A percentile compares a stretch with the other conserved stretches of the same genome.
Conservation (phyloP, 2,888 invertebrate genomes). For the Apotomis turbidana region DNA sequence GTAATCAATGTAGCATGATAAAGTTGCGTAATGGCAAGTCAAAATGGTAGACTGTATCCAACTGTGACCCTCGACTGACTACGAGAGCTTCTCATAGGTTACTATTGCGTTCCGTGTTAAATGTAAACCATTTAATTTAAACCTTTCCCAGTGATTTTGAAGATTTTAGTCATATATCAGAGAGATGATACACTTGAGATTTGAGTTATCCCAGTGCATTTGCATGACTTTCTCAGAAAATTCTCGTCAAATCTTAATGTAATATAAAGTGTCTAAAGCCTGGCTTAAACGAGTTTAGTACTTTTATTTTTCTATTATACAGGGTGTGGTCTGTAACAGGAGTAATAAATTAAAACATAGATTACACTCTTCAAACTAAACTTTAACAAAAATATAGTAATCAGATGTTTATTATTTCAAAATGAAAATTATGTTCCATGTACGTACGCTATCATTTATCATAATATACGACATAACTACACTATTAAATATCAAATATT, state of each 20-base stretch:
- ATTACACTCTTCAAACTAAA: too few species aligned
- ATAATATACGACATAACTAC: too few species aligned
- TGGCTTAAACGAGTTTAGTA: slow-evolving; percentile 15
- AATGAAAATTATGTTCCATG: too few species aligned
- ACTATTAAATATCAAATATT: too few species aligned
- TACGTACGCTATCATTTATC: too few species aligned
- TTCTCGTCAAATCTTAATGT: background rate
- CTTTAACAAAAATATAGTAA: too few species aligned
- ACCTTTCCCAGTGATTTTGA: slow-evolving; percentile 4
- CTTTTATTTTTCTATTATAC: background rate
- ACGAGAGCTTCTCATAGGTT: slow-evolving; percentile 68
- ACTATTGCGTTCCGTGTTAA: slow-evolving; percentile 53
- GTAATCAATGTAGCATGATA: background rate
- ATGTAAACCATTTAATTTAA: slow-evolving; percentile 14
- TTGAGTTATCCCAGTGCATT: background rate
- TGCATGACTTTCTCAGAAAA: background rate
- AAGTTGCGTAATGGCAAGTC: background rate
- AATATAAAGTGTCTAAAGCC: background rate
- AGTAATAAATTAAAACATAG: too few species aligned
- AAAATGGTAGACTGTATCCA: slow-evolving; percentile 47
- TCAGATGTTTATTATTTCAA: too few species aligned
- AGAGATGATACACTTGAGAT: background rate
- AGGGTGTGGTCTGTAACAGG: too few species aligned
- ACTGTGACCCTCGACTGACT: slow-evolving; percentile 68
- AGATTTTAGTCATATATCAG: slow-evolving; percentile 26